Conservation (phyloP, 2,113 vertebrate genomes). For the Mesoclemmys tuberculata region DNA sequence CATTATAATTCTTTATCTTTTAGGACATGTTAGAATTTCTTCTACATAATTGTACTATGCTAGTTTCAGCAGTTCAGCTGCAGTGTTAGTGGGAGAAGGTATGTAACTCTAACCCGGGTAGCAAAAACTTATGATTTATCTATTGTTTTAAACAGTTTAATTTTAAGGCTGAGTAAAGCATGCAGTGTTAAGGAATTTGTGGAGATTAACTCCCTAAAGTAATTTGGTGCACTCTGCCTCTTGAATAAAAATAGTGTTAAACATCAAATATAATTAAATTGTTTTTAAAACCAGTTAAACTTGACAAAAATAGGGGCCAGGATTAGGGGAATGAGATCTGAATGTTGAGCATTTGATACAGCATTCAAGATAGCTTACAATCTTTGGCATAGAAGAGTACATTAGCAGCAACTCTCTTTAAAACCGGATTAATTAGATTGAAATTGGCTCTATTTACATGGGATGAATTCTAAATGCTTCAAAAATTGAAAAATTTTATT, state of each 20-base stretch:
- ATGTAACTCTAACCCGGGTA: neutral
- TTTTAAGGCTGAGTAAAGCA: slow-evolving; percentile 26
- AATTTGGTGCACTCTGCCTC: slow-evolving; percentile 5
- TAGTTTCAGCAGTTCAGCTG: neutral
- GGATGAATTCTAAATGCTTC: neutral
- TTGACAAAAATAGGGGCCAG: neutral
- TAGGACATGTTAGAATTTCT: neutral
- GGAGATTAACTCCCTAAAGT: slow-evolving; percentile 29
- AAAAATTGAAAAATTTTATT: neutral
- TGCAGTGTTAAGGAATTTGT: slow-evolving; percentile 45
- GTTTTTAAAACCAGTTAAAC: slow-evolving; percentile 65
- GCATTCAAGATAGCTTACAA: neutral
- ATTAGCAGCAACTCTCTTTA: neutral
- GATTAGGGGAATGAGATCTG: slow-evolving; percentile 25
- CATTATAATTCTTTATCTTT: neutral
- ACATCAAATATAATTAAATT: slow-evolving; percentile 65
- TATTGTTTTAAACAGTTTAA: neutral
- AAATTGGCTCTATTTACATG: neutral
- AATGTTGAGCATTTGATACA: slow-evolving; percentile 34
- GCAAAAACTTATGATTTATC: neutral
- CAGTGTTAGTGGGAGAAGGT: neutral
- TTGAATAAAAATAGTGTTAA: slow-evolving; percentile 67
- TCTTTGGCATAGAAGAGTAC: neutral
- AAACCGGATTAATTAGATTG: neutral
- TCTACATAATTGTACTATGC: neutral